Percentiles rank a stretch among this genome's conserved stretches.
phyloP scores from a whole-genome alignment of 2,888 invertebrate species.

The Megaustenia siamemsis region DNA sequence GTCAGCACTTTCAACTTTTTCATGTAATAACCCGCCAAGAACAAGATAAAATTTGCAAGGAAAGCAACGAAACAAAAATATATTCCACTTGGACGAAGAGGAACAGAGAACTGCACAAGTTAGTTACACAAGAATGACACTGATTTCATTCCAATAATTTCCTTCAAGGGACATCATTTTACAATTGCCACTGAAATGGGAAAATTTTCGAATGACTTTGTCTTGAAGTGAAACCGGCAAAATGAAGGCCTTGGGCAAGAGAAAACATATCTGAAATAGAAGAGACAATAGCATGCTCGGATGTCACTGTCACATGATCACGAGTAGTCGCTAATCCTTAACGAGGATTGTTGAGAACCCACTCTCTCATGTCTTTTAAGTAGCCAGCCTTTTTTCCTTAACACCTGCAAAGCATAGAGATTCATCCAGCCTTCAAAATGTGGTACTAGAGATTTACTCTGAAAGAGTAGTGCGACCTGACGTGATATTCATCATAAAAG shows the following conservation, averaged over 20 bases:
- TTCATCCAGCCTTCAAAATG: no score
- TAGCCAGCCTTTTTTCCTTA: no score
- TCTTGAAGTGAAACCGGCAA: background rate
- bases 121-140: background rate
- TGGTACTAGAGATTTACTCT: no score
- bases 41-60: background rate
- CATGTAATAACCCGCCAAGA: slow-evolving; percentile 21
- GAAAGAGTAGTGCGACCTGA: no score
- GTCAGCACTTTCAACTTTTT: slow-evolving; percentile 20
- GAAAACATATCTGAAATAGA: background rate
- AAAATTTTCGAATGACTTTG: slow-evolving; percentile 33
- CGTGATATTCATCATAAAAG: no score
- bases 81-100: background rate
- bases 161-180: slow-evolving; percentile 45
- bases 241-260: slow-evolving; percentile 20
- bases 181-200: slow-evolving; percentile 38
- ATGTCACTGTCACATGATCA: background rate
- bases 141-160: slow-evolving; percentile 34
- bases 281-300: background rate
- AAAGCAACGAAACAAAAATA: background rate
- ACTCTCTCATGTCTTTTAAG: no score
- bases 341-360: background rate
- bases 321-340: background rate
- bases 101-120: background rate
- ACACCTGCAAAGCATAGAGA: no score